phyloP scores from a whole-genome alignment of 2,888 invertebrate genomes.

The Drosophila sordidula region DNA sequence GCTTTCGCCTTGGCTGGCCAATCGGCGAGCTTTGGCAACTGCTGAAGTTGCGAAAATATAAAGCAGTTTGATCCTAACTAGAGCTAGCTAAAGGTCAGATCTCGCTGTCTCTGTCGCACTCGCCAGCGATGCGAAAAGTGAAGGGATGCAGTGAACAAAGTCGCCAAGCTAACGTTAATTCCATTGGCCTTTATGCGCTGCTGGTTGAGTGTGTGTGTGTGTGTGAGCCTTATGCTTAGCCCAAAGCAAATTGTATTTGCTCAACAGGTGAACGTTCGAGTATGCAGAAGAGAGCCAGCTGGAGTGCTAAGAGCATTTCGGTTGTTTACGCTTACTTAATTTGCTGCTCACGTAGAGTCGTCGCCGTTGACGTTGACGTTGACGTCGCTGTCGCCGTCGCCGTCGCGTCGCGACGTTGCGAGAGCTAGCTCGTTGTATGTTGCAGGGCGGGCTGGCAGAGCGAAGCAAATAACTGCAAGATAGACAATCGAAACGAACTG shows the following conservation, averaged over 20 bases:
- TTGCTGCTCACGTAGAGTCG: conserved; percentile 70
- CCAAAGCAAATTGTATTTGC: conserved; percentile 52
- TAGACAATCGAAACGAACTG: conserved; percentile 45
- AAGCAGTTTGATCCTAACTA: conserved; percentile 40
- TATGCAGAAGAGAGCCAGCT: conserved; percentile 37
- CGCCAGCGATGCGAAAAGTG: conserved; percentile 58
- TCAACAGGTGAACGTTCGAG: conserved; percentile 71
- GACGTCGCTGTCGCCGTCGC: not conserved
- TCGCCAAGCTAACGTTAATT: conserved; percentile 43
- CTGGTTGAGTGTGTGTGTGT: conserved; percentile 10
- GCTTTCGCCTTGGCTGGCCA: conserved; percentile 31
- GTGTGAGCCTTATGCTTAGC: conserved; percentile 53
- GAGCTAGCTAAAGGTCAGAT: conserved; percentile 42
- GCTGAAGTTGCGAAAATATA: not conserved
- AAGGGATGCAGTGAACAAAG: conserved; percentile 66
- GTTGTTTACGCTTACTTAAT: conserved; percentile 50
- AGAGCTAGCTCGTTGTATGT: conserved; percentile 36
- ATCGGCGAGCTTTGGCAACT: conserved; percentile 3
- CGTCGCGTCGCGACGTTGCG: conserved; percentile 34
- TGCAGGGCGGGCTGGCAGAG: conserved; percentile 35
- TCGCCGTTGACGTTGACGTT: not conserved
- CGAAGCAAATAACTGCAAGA: conserved; percentile 49
- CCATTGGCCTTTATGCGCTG: conserved; percentile 61
- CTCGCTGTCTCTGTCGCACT: not conserved
- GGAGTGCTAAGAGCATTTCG: conserved; percentile 43